A percentile compares a stretch with the other conserved stretches of the same genome.
These are phyloP conservation scores for Anabacerthia variegaticeps DNA, from an alignment of 2,797 vertebrate species.

Conservation along the genomic window DNA sequence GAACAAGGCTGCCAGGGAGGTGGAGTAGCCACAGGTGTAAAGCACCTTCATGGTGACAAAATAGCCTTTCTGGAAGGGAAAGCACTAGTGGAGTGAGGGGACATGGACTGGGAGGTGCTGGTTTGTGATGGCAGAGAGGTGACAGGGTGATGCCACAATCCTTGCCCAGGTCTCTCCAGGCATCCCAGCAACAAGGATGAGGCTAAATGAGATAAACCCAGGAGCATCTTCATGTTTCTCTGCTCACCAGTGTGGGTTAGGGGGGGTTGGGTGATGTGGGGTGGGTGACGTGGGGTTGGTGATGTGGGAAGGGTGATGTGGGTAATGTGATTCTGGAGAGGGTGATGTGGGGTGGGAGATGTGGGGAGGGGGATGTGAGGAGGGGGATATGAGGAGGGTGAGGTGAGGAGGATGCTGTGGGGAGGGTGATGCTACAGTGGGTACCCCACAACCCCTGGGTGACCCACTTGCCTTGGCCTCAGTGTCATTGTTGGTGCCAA, in stretches of 20 bases:
- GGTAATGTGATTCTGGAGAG: background rate
- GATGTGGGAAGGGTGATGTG: background rate
- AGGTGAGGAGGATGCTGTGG: background rate
- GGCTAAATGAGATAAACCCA: fast-evolving
- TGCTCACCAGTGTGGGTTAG: background rate
- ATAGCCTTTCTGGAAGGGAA: constrained; percentile 48
- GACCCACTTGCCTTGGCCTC: constrained; percentile 45
- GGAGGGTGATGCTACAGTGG: background rate
- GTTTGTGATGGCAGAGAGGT: background rate
- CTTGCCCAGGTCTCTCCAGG: background rate
- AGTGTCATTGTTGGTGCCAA: background rate
- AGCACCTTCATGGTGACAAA: constrained; percentile 70
- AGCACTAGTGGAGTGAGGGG: background rate
- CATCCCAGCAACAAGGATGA: background rate
- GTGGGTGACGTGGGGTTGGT: background rate
- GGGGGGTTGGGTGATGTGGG: background rate
- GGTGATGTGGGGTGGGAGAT: background rate
- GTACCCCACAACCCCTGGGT: fast-evolving
- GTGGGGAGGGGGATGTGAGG: background rate
- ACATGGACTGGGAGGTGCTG: background rate
- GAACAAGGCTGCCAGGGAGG: constrained; percentile 47
- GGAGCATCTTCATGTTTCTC: background rate
- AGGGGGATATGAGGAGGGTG: background rate
- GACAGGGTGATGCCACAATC: background rate
- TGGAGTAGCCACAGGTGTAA: constrained; percentile 69